Percentiles rank a stretch among this genome's conserved stretches.
Evolutionary conservation across 2,113 vertebrate species (phyloP).

Genomic region (Apodemus speciosus): DNA sequence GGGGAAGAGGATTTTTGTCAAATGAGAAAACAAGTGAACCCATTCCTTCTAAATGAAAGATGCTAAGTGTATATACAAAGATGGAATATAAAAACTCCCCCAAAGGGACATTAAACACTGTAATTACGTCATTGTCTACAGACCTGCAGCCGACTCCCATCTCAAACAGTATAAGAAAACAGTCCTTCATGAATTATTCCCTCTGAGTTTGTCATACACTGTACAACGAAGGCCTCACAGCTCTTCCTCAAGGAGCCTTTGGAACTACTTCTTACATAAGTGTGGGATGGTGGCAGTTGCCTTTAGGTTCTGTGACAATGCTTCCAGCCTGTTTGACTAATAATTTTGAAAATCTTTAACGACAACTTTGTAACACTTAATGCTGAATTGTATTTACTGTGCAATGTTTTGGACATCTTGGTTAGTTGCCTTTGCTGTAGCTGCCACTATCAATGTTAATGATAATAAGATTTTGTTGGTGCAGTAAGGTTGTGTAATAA

Average conservation of each 20-base stretch:
- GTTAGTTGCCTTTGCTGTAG: conserved; percentile 3
- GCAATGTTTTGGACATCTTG: conserved; percentile 38
- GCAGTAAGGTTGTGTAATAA: conserved; percentile 16
- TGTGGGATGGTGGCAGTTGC: conserved; percentile 27
- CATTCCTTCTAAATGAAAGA: conserved; percentile 43
- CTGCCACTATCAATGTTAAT: neutral
- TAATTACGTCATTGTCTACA: conserved; percentile 25
- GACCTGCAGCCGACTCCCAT: neutral
- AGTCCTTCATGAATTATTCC: conserved; percentile 37
- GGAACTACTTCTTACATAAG: conserved; percentile 47
- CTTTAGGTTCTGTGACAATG: conserved; percentile 36
- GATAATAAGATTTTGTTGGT: conserved; percentile 10
- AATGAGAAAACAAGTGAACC: conserved; percentile 16
- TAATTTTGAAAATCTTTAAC: conserved; percentile 40
- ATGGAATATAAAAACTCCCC: neutral
- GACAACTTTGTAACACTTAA: conserved; percentile 51
- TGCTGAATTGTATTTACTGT: neutral
- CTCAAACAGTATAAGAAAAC: conserved; percentile 14
- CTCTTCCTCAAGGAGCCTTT: conserved; percentile 31
- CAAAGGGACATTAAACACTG: conserved; percentile 30
- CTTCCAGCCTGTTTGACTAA: conserved; percentile 56
- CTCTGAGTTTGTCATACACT: neutral
- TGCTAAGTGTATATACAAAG: neutral
- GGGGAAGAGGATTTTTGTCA: neutral
- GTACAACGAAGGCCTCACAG: neutral